Evolutionary conservation across 2,113 vertebrate genomes (phyloP).

Genomic region (Myrmecobius fasciatus): DNA sequence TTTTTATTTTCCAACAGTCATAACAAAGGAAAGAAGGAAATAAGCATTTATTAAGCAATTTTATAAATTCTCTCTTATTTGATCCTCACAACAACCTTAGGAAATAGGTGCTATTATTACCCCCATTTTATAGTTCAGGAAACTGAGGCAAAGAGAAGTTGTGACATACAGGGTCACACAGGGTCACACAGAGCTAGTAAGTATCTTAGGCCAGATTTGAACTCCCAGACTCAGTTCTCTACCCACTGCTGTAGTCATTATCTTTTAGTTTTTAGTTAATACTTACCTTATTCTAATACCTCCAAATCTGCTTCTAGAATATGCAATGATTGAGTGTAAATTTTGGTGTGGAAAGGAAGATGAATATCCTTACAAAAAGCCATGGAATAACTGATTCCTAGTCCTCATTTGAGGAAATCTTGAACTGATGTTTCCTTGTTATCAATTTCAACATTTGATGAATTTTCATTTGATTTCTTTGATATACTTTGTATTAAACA

Average conservation of each 20-base stretch:
- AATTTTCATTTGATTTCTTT: background rate
- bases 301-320: background rate
- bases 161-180: too few species aligned
- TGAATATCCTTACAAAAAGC: background rate
- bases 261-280: background rate
- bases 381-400: background rate
- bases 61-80: background rate
- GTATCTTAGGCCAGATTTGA: background rate
- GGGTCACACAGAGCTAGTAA: background rate
- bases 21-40: background rate
- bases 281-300: background rate
- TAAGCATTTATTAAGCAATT: background rate
- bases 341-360: background rate
- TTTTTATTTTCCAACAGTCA: background rate
- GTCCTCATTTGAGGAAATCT: background rate
- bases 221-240: background rate
- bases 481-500: background rate
- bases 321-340: background rate
- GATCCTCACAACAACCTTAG: background rate
- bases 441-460: background rate
- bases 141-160: background rate
- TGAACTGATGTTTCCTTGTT: background rate
- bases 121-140: background rate
- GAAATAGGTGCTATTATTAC: background rate
- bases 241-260: background rate